Evolutionary conservation across 2,113 vertebrate genomes (phyloP), one percentile per base, ranked within the genome.

Genomic region (Brachyhypopomus gauderio): DNA sequence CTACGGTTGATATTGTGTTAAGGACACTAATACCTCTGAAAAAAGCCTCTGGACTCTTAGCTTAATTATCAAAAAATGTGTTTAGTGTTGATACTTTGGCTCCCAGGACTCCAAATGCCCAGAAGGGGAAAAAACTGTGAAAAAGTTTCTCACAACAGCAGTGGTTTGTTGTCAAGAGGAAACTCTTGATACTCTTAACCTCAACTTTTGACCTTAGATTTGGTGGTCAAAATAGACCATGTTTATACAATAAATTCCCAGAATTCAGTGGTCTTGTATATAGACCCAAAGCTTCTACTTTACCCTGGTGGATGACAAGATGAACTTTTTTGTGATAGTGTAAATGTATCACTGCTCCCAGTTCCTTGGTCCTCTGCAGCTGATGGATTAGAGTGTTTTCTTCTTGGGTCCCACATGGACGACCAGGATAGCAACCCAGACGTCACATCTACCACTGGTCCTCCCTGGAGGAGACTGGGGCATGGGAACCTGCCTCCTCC

Each of bases 371-470:
- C 34, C 9, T 27, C 19, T 70, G 63, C 38, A 69, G 59, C 86
- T 90, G 86, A 90, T 86, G 79, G 73, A 88, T 86, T 36, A 55
- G 63, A 83, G 64, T 56, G 34, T 81, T 86, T 75, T 76, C 25
- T 9, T 78, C 74, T 66, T 59, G 70, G 87, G 63, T 25, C 84
- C 82, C 77, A 72, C 74, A 85, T 52, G 9, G 83, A 62, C 79
- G 75, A 52, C 38, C 30, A 82, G 71, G 34, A 82, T 69, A 41
- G 27, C 25, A 60, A 62, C 85, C 88, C 88, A 92, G 90, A 92
- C 91, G 85, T 91, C 90, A 92, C 93, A 93, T 92, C 92, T 94
- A 92, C 90, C 90, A 88, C 88, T 48, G 25, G 78, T 74, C 81
- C 84, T 92, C 92, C 92, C 90, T 66, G 83, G 91, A 83, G 92